Evolutionary conservation across 2,113 vertebrate genomes (phyloP).

Genomic region (Pedetes capensis): DNA sequence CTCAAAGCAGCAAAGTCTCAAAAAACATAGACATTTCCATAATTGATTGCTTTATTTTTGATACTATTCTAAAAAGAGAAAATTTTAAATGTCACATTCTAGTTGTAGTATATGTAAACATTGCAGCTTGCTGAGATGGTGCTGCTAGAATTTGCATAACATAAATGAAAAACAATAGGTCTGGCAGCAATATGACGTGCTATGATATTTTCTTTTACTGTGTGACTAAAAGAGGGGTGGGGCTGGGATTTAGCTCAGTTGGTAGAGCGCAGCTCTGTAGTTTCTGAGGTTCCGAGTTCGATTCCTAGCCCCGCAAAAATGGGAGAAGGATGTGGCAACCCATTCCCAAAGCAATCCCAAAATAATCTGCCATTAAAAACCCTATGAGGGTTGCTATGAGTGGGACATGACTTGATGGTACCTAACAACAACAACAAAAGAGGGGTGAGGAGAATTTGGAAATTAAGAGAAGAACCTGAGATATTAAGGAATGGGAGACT

Average conservation of each 20-base stretch:
- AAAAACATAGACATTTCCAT: neutral
- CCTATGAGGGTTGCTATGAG: too few relatives aligned
- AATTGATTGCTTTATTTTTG: neutral
- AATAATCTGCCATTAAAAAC: too few relatives aligned
- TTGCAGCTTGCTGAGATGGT: neutral
- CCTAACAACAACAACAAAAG: too few relatives aligned
- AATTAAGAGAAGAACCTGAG: neutral
- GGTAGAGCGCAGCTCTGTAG: too few relatives aligned
- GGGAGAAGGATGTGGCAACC: too few relatives aligned
- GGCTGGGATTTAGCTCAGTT: too few relatives aligned
- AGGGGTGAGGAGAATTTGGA: neutral
- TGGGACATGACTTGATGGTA: too few relatives aligned
- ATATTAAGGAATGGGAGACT: neutral
- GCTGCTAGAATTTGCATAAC: neutral
- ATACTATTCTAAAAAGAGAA: neutral
- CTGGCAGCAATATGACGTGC: neutral
- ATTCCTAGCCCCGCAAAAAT: too few relatives aligned
- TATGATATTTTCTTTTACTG: neutral
- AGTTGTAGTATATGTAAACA: neutral
- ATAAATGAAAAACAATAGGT: neutral
- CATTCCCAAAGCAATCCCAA: too few relatives aligned
- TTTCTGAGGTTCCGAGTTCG: too few relatives aligned
- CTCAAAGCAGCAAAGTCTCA: neutral
- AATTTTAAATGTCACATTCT: neutral
- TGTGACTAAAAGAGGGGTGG: neutral